A percentile compares a stretch with the other conserved stretches of the same genome.
These are phyloP conservation scores for Festucalex cinctus DNA, from an alignment of 2,113 vertebrate species.

Conservation along the genomic window DNA sequence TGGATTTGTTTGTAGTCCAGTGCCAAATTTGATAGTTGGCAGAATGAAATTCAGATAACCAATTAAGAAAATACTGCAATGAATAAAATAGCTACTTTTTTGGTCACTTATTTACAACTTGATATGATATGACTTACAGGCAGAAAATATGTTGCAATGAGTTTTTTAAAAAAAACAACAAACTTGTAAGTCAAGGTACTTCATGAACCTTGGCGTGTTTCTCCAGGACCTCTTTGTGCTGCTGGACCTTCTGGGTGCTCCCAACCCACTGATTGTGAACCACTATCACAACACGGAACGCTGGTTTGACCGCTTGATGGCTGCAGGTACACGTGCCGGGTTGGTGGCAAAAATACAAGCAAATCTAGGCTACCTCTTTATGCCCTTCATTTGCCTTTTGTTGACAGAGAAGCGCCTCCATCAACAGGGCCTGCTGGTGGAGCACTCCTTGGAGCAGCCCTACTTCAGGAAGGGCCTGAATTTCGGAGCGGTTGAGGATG, in stretches of 20 bases:
- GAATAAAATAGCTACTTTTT: too few species aligned
- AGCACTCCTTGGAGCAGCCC: slow-evolving; percentile 74
- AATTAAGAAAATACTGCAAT: too few species aligned
- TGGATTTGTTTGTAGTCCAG: too few species aligned
- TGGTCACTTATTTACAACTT: too few species aligned
- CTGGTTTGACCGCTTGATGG: slow-evolving; percentile 83
- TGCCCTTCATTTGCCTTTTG: background rate
- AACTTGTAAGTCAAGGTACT: background rate
- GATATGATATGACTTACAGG: too few species aligned
- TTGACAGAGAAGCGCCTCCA: slow-evolving; percentile 82
- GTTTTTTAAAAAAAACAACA: too few species aligned
- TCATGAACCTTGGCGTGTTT: background rate
- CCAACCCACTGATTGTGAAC: slow-evolving; percentile 79
- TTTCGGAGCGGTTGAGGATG: slow-evolving; percentile 80
- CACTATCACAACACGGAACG: slow-evolving; percentile 83
- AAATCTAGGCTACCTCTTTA: background rate
- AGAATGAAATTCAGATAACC: too few species aligned
- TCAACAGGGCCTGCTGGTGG: slow-evolving; percentile 72
- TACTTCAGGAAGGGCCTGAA: slow-evolving; percentile 82
- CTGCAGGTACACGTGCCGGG: slow-evolving; percentile 69
- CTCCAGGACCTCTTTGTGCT: slow-evolving; percentile 84
- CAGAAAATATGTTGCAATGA: too few species aligned
- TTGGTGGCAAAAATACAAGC: background rate
- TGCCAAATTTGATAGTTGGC: too few species aligned
- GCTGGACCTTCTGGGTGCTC: slow-evolving; percentile 82